phyloP scores from a whole-genome alignment of 1,140 invertebrate genomes.

The Trinorchestia longiramus region DNA sequence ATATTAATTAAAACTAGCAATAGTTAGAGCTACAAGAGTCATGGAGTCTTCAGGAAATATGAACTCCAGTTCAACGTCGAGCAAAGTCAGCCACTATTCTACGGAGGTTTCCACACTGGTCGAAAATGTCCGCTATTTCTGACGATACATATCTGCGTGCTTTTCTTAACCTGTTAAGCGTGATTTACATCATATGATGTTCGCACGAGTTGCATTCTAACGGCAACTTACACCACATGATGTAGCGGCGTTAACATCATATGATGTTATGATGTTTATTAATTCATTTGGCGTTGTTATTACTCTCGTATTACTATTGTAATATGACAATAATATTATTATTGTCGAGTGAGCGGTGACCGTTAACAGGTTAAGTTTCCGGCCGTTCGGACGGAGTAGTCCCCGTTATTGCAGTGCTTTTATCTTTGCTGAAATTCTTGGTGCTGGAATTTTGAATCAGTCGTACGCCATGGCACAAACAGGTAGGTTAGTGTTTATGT shows the following conservation, averaged over 20 bases:
- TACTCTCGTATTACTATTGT: no score
- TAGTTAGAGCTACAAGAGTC: neutral
- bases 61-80: neutral
- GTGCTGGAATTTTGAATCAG: slow-evolving; percentile 63
- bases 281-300: no score
- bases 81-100: neutral
- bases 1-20: neutral
- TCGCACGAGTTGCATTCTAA: no score
- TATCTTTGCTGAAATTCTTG: slow-evolving; percentile 63
- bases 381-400: neutral
- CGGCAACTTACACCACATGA: no score
- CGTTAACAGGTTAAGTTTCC: neutral
- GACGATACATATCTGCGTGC: neutral
- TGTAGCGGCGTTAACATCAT: no score
- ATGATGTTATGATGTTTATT: no score
- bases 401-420: slow-evolving; percentile 54
- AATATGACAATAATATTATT: no score
- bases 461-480: slow-evolving; percentile 60
- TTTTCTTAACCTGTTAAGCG: neutral
- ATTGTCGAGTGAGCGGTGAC: no score
- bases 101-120: slow-evolving; percentile 52
- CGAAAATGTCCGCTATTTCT: neutral
- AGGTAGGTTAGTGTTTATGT: slow-evolving; percentile 52
- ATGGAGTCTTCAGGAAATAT: neutral
- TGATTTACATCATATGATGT: no score